Evolutionary conservation across 2,113 vertebrate genomes (phyloP).

Genomic region (Phyllostomus hastatus): DNA sequence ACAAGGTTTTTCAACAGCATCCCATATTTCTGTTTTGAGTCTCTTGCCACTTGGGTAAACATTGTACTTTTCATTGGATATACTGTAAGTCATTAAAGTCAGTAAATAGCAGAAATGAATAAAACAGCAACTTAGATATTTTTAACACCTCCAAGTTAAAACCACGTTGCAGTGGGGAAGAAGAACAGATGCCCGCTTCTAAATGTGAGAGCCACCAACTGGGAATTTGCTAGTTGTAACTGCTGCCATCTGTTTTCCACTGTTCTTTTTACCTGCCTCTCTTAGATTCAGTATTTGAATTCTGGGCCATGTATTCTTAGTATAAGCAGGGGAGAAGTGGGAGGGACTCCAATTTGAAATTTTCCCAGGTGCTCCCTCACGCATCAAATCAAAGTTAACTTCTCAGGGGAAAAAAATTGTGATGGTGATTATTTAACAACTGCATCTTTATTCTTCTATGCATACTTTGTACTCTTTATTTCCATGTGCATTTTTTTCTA

Average conservation of each 20-base stretch:
- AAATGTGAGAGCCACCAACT: slow-evolving; percentile 85
- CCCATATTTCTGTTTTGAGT: slow-evolving; percentile 78
- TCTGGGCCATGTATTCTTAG: slow-evolving; percentile 59
- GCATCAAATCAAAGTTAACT: slow-evolving; percentile 71
- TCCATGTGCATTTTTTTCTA: slow-evolving; percentile 60
- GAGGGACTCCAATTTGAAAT: slow-evolving; percentile 64
- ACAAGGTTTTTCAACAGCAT: slow-evolving; percentile 67
- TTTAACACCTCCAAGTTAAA: slow-evolving; percentile 84
- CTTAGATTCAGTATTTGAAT: slow-evolving; percentile 77
- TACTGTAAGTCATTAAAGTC: slow-evolving; percentile 81
- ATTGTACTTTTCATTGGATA: slow-evolving; percentile 77
- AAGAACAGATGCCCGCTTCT: slow-evolving; percentile 86
- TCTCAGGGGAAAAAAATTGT: slow-evolving; percentile 32
- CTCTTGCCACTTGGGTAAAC: slow-evolving; percentile 79
- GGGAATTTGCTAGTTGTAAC: slow-evolving; percentile 85
- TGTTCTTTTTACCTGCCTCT: slow-evolving; percentile 85
- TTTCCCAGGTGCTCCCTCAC: slow-evolving; percentile 69
- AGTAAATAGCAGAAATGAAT: slow-evolving; percentile 83
- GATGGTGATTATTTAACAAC: slow-evolving; percentile 70
- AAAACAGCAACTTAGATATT: slow-evolving; percentile 83
- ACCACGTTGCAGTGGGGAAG: slow-evolving; percentile 78
- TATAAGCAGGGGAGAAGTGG: slow-evolving; percentile 30
- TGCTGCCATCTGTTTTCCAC: slow-evolving; percentile 86
- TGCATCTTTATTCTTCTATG: slow-evolving; percentile 66
- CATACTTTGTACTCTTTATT: slow-evolving; percentile 52